Evolutionary conservation across 2,888 invertebrate genomes (phyloP), one percentile per base, ranked within the genome.

Genomic region (Drosophila paranaensis): DNA sequence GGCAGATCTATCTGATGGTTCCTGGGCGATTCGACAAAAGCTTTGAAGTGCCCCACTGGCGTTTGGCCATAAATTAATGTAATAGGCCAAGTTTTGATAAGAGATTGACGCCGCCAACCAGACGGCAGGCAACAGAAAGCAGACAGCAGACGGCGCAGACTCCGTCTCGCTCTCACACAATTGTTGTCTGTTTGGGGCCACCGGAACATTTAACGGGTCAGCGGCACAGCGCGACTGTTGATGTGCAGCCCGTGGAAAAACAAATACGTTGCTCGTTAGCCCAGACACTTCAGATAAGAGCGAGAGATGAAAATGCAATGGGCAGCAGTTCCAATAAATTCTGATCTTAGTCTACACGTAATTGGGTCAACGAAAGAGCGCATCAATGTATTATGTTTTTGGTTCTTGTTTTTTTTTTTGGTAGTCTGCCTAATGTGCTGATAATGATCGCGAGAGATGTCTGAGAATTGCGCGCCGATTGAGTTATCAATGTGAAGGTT

Each of bases 161-260:
- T n/a, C 40, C n/a, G 16, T 40, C n/a, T 16, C 45, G 2, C 42
- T 13, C 20, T n/a, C 20, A 11, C 14, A 10, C 25, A 35, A 39
- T 54, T 27, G 40, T n/a, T 9, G 35, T 10, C n/a, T 20, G 33
- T 25, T 16, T 16, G 51, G 81, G 82, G 86, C 81, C 83, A 86
- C 86, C 83, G 80, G 86, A 85, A 88, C 82, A 88, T 86, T 78
- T 88, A 88, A 84, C 83, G 89, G 83, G 87, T 86, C 89, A 88
- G 68, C 84, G 64, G 61, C 64, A 16, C 61, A 61, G 54, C 70
- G 6, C 39, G 33, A 16, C 77, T 77, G 76, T 71, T 81, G 81
- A 81, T 69, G 81, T 75, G 79, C 66, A 60, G 51, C 56, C 62
- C 70, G 67, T 68, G 86, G 74, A 76, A 71, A 56, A 81, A 84